Percentiles rank a stretch among this genome's conserved stretches.
These are phyloP conservation scores for Vombatus ursinus DNA, from an alignment of 2,113 vertebrate species.

Conservation along the genomic window DNA sequence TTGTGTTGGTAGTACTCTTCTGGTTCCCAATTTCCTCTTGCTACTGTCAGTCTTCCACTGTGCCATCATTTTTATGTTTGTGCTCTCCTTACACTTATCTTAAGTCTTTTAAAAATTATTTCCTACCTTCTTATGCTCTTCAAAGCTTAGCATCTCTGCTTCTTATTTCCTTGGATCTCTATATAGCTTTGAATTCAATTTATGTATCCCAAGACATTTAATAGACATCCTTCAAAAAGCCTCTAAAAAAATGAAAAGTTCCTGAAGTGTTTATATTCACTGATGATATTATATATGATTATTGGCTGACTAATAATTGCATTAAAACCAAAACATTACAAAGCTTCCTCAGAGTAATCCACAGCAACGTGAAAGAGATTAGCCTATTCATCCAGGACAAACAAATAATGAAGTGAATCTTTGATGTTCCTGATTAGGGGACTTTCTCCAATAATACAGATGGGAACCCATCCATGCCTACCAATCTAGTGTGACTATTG, in stretches of 20 bases:
- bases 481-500: background rate
- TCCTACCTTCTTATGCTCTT: background rate
- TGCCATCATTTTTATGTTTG: background rate
- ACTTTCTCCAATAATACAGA: background rate
- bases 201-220: background rate
- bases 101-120: background rate
- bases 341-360: background rate
- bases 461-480: too few species aligned
- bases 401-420: background rate
- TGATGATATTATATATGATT: background rate
- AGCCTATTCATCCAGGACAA: background rate
- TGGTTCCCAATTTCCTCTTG: background rate
- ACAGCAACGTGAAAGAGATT: background rate
- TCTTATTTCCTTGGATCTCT: background rate
- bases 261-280: background rate
- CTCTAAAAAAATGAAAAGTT: background rate
- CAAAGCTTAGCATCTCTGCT: background rate
- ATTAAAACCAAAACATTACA: background rate
- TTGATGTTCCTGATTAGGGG: background rate
- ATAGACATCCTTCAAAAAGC: background rate
- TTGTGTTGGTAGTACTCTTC: background rate
- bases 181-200: background rate
- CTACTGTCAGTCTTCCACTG: background rate
- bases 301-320: background rate
- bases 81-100: background rate